These are phyloP conservation scores for Pseudochromis fuscus DNA, from an alignment of 2,797 vertebrate genomes.

Conservation along the genomic window DNA sequence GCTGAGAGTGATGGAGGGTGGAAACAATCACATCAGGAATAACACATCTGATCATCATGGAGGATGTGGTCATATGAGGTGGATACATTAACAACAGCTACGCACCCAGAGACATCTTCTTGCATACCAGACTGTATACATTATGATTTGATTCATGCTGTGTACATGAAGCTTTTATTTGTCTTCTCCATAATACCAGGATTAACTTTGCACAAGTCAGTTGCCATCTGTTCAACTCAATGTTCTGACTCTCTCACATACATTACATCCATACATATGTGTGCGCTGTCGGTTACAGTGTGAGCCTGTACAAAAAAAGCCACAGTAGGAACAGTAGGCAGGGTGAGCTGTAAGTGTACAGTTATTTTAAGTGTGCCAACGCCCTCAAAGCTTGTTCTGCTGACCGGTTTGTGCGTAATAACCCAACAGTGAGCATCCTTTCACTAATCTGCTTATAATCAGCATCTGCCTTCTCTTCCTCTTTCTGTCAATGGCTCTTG, in stretches of 20 bases:
- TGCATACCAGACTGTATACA: conserved; percentile 30
- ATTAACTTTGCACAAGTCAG: conserved; percentile 68
- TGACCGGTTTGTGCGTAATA: conserved; percentile 44
- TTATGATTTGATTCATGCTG: conserved; percentile 55
- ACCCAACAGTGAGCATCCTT: conserved; percentile 67
- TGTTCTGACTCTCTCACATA: conserved; percentile 20
- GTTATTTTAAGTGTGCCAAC: conserved; percentile 69
- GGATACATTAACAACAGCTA: background rate
- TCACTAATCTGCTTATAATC: conserved; percentile 70
- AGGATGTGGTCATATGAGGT: conserved; percentile 4
- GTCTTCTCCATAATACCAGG: conserved; percentile 55
- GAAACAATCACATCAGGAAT: conserved; percentile 16
- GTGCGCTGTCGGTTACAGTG: background rate
- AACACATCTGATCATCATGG: conserved; percentile 16
- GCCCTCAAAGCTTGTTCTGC: conserved; percentile 44
- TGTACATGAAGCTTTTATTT: conserved; percentile 51
- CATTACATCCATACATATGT: background rate
- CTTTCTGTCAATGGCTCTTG: conserved; percentile 42
- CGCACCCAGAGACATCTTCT: background rate
- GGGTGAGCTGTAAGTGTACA: conserved; percentile 33
- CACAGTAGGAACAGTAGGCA: conserved; percentile 11
- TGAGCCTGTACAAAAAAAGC: conserved; percentile 23
- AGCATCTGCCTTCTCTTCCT: conserved; percentile 69
- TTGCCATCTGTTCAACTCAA: conserved; percentile 65
- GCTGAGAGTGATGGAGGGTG: background rate